Conservation (phyloP, 2,888 invertebrate species). For the Xanthia togata region DNA sequence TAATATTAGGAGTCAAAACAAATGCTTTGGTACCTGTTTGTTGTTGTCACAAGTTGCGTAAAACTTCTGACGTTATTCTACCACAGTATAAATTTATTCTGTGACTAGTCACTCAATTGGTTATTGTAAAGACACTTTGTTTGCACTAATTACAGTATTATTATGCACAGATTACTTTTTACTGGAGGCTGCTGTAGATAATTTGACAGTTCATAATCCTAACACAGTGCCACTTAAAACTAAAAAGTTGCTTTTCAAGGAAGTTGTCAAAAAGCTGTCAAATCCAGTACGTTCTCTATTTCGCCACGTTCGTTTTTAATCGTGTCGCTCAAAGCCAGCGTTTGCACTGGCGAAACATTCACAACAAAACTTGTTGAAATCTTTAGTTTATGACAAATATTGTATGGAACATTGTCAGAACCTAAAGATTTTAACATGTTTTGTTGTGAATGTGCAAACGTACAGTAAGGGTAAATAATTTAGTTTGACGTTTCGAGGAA, state of each 20-base stretch:
- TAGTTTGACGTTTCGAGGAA: background rate
- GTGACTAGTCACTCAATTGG: background rate
- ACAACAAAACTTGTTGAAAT: too few relatives aligned
- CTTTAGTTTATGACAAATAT: too few relatives aligned
- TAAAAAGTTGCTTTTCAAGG: background rate
- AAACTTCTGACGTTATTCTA: background rate
- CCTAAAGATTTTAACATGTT: too few relatives aligned
- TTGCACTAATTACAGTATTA: background rate
- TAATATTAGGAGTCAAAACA: background rate
- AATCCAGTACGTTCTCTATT: background rate
- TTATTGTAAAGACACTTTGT: background rate
- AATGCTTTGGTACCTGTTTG: slow-evolving; percentile 1
- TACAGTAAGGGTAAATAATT: too few relatives aligned
- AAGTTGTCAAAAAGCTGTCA: background rate
- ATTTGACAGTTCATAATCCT: background rate
- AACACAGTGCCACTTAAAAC: too few relatives aligned
- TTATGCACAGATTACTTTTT: too few relatives aligned
- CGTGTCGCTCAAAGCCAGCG: too few relatives aligned
- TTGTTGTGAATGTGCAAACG: too few relatives aligned
- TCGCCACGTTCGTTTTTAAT: background rate
- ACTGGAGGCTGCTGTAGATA: background rate
- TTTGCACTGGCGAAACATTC: too few relatives aligned
- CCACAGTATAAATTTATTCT: too few relatives aligned
- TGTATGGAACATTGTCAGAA: too few relatives aligned
- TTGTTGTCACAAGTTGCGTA: background rate